These are phyloP conservation scores for Glossophaga mutica DNA, from an alignment of 2,797 vertebrate genomes.

Conservation along the genomic window DNA sequence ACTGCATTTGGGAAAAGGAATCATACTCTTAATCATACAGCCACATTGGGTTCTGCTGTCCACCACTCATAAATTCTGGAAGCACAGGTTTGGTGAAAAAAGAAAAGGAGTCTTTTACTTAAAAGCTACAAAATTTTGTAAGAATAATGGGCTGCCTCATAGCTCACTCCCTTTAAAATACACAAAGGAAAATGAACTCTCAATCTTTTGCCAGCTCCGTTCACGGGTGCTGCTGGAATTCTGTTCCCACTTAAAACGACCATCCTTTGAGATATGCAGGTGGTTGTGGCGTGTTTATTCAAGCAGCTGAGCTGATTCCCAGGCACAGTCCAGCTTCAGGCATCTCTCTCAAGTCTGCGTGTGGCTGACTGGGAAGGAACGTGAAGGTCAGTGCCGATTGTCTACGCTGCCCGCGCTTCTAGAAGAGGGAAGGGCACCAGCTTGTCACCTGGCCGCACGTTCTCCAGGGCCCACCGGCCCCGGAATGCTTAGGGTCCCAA, in stretches of 20 bases:
- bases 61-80: not conserved
- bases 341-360: not conserved
- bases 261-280: not conserved
- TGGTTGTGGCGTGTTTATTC: not conserved
- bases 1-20: not conserved
- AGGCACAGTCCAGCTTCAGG: not conserved
- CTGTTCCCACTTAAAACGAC: not conserved
- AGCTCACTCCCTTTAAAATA: not conserved
- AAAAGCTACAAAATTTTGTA: not conserved
- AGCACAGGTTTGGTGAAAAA: not conserved
- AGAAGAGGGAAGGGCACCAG: fast-evolving
- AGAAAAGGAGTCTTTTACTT: not conserved
- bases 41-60: not conserved
- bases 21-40: not conserved
- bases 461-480: not conserved
- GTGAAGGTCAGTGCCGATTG: too few relatives aligned
- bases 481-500: not conserved
- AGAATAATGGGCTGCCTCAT: not conserved
- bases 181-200: not conserved
- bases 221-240: not conserved
- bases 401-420: too few relatives aligned
- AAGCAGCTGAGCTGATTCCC: not conserved
- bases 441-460: not conserved
- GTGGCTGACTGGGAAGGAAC: not conserved
- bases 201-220: not conserved